Percentiles rank a stretch among this genome's conserved stretches.
These are phyloP conservation scores for Eufriesea mexicana DNA, from an alignment of 1,140 invertebrate genomes.

Conservation along the genomic window DNA sequence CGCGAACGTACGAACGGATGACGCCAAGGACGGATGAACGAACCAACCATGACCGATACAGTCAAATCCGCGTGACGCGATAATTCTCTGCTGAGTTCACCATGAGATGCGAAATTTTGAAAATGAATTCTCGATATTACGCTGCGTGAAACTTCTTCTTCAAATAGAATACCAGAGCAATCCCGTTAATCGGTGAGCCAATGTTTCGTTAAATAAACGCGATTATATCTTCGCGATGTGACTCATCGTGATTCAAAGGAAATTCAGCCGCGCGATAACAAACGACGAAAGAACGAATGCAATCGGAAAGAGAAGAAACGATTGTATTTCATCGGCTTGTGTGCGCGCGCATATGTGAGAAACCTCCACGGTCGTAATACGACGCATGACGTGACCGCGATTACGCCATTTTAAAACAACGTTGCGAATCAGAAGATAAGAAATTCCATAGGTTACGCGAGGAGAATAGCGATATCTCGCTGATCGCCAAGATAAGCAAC, in stretches of 20 bases:
- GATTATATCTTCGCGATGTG: slow-evolving; percentile 4
- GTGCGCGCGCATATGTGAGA: neutral
- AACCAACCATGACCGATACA: no score
- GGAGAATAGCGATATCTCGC: neutral
- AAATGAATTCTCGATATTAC: neutral
- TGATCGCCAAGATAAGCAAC: slow-evolving; percentile 3
- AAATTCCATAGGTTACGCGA: neutral
- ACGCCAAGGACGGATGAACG: no score
- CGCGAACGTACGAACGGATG: no score
- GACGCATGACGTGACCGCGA: neutral
- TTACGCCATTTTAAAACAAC: neutral
- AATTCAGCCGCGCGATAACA: neutral
- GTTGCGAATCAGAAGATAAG: neutral
- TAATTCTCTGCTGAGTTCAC: no score
- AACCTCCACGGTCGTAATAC: neutral
- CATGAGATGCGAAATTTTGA: neutral
- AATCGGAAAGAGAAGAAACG: neutral
- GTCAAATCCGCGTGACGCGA: no score
- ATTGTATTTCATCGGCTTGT: neutral
- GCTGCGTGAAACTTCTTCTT: no score
- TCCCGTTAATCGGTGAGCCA: neutral
- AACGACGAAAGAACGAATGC: neutral
- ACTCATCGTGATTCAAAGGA: neutral
- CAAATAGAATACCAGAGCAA: neutral
- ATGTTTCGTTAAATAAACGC: slow-evolving; percentile 13